A percentile compares a stretch with the other conserved stretches of the same genome.
Conservation (phyloP, 2,797 vertebrate genomes). For the Lerista edwardsae region DNA sequence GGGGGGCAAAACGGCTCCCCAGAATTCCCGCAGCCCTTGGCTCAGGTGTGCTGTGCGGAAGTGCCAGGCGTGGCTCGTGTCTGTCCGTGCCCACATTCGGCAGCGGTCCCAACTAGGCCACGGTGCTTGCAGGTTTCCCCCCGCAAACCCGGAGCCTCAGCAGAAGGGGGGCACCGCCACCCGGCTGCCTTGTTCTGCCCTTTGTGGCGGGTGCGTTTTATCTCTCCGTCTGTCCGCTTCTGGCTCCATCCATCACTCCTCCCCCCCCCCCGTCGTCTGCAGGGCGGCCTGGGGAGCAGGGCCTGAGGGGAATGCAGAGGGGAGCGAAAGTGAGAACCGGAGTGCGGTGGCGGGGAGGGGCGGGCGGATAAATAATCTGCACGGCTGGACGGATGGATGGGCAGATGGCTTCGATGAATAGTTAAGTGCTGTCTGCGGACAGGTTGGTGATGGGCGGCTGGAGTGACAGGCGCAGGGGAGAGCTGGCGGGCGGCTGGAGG, state of each 20-base stretch:
- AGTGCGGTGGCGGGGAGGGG: neutral
- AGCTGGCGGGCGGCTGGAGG: neutral
- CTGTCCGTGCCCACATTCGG: neutral
- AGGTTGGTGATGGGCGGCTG: conserved; percentile 21
- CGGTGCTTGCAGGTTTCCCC: too few relatives aligned
- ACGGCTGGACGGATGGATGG: conserved; percentile 13
- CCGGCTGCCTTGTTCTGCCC: neutral
- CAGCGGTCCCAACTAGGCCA: neutral
- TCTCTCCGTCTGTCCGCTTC: conserved; percentile 14
- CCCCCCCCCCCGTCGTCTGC: neutral
- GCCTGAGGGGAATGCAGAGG: conserved; percentile 27
- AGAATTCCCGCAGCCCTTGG: neutral
- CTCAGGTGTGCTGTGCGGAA: neutral
- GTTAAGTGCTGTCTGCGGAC: conserved; percentile 7
- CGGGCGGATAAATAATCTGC: conserved; percentile 27
- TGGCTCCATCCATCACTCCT: conserved; percentile 21
- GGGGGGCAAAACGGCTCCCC: neutral
- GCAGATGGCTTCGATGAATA: conserved; percentile 26
- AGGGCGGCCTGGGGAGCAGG: neutral
- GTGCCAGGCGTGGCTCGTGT: too few relatives aligned
- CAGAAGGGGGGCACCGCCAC: too few relatives aligned
- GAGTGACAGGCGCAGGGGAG: neutral
- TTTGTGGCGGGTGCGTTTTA: neutral
- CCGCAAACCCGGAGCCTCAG: too few relatives aligned
- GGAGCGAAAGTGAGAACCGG: neutral